Conservation (phyloP, 37 sponge, comb jelly and placozoan genomes). For the Theonella swinhoei region DNA sequence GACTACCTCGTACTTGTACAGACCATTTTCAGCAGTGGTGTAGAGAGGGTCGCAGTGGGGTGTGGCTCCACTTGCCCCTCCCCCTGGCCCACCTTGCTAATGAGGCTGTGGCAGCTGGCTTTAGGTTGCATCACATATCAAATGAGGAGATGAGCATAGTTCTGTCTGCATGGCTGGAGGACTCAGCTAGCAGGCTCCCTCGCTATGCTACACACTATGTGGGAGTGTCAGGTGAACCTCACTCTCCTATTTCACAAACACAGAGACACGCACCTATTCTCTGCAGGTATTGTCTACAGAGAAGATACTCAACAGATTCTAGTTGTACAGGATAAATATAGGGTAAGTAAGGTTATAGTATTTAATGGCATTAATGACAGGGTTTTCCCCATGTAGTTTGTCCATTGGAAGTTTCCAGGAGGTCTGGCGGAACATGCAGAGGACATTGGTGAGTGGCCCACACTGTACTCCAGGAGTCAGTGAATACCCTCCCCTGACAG, state of each 20-base stretch:
- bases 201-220: constrained; percentile 84
- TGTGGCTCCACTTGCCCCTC: constrained; percentile 83
- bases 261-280: neutral
- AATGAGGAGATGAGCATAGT: constrained; percentile 26
- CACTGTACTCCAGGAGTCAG: neutral
- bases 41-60: constrained; percentile 33
- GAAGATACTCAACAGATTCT: constrained; percentile 68
- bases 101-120: constrained; percentile 51
- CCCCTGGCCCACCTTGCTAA: constrained; percentile 35
- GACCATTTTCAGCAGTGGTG: constrained; percentile 63
- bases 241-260: no score
- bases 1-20: constrained; percentile 5
- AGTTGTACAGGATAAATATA: constrained; percentile 70
- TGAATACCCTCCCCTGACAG: constrained; percentile 1
- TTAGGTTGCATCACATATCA: constrained; percentile 67
- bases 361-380: neutral
- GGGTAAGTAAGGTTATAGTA: constrained; percentile 21
- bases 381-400: constrained; percentile 32
- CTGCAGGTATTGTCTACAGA: constrained; percentile 66
- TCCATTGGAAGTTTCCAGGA: constrained; percentile 88
- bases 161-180: constrained; percentile 66
- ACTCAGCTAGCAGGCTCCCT: constrained; percentile 53
- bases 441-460: constrained; percentile 57
- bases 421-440: constrained; percentile 79
- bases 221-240: constrained; percentile 75